Percentiles rank a stretch among this genome's conserved stretches.
phyloP scores from a whole-genome alignment of 2,888 invertebrate genomes.

The Calliphora vomitoria region DNA sequence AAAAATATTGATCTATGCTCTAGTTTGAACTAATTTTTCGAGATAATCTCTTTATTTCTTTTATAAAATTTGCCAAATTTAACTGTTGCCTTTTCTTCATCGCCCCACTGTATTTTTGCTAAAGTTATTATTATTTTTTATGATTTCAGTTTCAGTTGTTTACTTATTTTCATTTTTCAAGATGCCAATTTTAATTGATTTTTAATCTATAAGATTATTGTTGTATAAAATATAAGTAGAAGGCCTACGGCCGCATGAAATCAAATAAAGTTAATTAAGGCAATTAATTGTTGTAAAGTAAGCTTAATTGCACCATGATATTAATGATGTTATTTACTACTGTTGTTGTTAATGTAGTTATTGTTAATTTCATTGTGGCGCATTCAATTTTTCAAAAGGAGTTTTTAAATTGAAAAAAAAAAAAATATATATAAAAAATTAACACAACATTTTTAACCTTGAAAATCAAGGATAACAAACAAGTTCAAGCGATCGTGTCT shows the following conservation, averaged over 20 bases:
- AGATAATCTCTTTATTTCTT: too few species aligned
- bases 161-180: slow-evolving; percentile 47
- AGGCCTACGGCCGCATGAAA: slow-evolving; percentile 65
- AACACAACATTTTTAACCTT: slow-evolving; percentile 52
- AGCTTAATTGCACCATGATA: slow-evolving; percentile 64
- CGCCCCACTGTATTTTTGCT: slow-evolving; percentile 34
- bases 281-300: slow-evolving; percentile 73
- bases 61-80: not conserved
- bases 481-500: slow-evolving; percentile 32
- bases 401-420: slow-evolving; percentile 30
- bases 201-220: slow-evolving; percentile 80
- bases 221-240: slow-evolving; percentile 1
- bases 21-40: too few species aligned
- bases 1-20: too few species aligned
- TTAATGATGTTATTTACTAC: slow-evolving; percentile 36
- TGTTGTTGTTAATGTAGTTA: not conserved
- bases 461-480: slow-evolving; percentile 46
- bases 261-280: slow-evolving; percentile 72
- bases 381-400: slow-evolving; percentile 6
- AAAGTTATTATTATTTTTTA: slow-evolving; percentile 48
- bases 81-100: not conserved
- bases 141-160: slow-evolving; percentile 47
- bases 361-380: slow-evolving; percentile 19
- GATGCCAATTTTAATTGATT: slow-evolving; percentile 83
- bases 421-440: not conserved